Percentiles rank a stretch among this genome's conserved stretches.
Conservation (phyloP, 2,113 vertebrate genomes). For the Galeopterus variegatus region DNA sequence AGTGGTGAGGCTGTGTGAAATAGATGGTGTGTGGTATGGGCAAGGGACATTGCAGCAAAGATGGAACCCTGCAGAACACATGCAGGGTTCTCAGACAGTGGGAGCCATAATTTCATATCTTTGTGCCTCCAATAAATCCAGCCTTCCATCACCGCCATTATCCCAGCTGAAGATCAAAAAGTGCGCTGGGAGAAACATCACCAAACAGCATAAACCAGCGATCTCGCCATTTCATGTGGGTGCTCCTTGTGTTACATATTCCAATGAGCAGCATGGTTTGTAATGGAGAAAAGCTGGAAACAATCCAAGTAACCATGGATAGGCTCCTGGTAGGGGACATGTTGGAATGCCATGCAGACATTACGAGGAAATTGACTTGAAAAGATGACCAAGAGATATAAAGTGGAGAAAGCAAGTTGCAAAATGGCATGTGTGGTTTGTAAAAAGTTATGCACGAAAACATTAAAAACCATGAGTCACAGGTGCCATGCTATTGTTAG, state of each 20-base stretch:
- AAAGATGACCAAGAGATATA: neutral
- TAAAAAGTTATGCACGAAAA: neutral
- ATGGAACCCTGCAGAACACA: neutral
- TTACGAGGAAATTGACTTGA: neutral
- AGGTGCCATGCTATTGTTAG: neutral
- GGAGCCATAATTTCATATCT: neutral
- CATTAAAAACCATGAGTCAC: neutral
- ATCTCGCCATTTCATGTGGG: neutral
- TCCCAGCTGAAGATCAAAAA: neutral
- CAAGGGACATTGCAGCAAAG: neutral
- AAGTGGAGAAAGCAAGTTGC: constrained; percentile 47
- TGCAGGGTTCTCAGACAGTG: neutral
- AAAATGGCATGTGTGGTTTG: neutral
- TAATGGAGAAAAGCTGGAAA: neutral
- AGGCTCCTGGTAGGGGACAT: neutral
- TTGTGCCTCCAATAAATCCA: neutral
- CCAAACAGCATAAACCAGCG: neutral
- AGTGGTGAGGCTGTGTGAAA: neutral
- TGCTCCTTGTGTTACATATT: neutral
- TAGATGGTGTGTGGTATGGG: neutral
- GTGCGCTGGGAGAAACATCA: neutral
- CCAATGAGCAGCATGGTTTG: neutral
- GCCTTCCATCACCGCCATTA: neutral
- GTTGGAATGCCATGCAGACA: neutral
- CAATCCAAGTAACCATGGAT: neutral